Evolutionary conservation across 2,113 vertebrate species (phyloP).

Genomic region (Nematolebias whitei): DNA sequence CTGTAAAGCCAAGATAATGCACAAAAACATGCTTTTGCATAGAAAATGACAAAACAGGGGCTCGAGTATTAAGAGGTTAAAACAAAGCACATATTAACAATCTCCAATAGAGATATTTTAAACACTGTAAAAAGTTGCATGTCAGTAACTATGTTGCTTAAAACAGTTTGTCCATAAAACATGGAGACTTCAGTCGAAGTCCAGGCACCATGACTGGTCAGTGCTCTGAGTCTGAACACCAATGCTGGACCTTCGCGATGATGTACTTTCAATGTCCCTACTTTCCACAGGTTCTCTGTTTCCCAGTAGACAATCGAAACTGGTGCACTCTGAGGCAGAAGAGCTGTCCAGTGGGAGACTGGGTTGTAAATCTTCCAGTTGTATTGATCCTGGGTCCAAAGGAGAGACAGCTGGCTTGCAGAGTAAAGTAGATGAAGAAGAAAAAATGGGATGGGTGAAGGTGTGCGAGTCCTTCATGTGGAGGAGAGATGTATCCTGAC

Average conservation of each 20-base stretch:
- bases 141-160: not conserved
- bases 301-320: slow-evolving; percentile 76
- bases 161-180: slow-evolving; percentile 1
- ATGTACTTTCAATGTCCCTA: slow-evolving; percentile 70
- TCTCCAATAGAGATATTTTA: slow-evolving; percentile 36
- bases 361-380: slow-evolving; percentile 27
- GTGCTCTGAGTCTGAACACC: slow-evolving; percentile 75
- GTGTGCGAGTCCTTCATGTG: slow-evolving; percentile 43
- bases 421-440: slow-evolving; percentile 28
- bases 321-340: slow-evolving; percentile 66
- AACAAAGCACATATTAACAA: slow-evolving; percentile 41
- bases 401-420: slow-evolving; percentile 27
- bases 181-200: slow-evolving; percentile 67
- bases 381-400: slow-evolving; percentile 47
- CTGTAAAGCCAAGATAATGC: slow-evolving; percentile 57
- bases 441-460: slow-evolving; percentile 23
- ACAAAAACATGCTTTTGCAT: slow-evolving; percentile 77
- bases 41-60: slow-evolving; percentile 62
- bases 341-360: slow-evolving; percentile 50
- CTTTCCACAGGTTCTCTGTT: slow-evolving; percentile 66
- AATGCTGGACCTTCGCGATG: slow-evolving; percentile 70
- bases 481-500: slow-evolving; percentile 54
- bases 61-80: slow-evolving; percentile 13
- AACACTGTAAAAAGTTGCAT: slow-evolving; percentile 56
- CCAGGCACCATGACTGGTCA: slow-evolving; percentile 80